phyloP scores from a whole-genome alignment of 1,140 invertebrate genomes.

The Babylonia areolata region DNA sequence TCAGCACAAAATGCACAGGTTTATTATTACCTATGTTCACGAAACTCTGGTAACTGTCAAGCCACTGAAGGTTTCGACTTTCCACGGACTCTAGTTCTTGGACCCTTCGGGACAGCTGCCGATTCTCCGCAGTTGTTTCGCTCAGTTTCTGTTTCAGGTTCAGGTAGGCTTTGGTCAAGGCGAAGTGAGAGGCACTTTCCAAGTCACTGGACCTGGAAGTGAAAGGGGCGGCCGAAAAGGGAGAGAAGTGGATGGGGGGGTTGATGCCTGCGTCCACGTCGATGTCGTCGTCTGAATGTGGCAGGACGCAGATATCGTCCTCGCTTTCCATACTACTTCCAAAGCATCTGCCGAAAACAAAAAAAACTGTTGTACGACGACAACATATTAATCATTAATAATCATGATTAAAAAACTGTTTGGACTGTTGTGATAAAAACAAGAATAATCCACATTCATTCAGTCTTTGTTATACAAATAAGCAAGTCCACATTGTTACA shows the following conservation, averaged over 20 bases:
- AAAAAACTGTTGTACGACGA: too few species aligned
- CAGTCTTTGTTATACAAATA: too few species aligned
- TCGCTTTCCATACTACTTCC: constrained; percentile 26
- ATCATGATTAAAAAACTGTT: too few species aligned
- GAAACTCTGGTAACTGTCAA: too few species aligned
- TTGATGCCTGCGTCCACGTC: background rate
- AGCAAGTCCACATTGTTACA: too few species aligned
- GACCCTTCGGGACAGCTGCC: constrained; percentile 27
- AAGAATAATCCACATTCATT: too few species aligned
- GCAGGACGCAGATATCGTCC: constrained; percentile 31
- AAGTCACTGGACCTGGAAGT: background rate
- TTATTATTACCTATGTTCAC: background rate
- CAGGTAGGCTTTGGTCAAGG: constrained; percentile 46
- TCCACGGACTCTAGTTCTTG: constrained; percentile 24
- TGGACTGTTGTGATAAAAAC: too few species aligned
- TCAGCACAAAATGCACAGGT: background rate
- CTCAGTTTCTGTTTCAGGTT: constrained; percentile 45
- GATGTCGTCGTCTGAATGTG: background rate
- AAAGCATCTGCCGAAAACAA: too few species aligned
- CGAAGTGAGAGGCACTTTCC: constrained; percentile 16
- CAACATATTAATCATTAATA: too few species aligned
- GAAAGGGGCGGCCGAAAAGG: background rate
- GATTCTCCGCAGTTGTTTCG: constrained; percentile 32
- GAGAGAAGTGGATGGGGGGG: constrained; percentile 5
- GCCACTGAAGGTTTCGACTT: background rate